Conservation (phyloP, 2,797 vertebrate species). For the Danio choprae region DNA sequence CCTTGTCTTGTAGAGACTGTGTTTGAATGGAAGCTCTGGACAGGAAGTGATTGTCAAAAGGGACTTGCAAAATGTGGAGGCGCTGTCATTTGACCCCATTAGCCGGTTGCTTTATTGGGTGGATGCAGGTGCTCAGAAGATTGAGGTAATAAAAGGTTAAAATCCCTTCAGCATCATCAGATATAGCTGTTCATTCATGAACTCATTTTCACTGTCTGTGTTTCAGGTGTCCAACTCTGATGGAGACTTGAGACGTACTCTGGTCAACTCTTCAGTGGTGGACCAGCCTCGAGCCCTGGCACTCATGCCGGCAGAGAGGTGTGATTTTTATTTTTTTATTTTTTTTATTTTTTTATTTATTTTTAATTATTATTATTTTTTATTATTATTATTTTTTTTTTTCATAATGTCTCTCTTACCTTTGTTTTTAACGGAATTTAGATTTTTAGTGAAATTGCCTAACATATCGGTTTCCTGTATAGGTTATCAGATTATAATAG, state of each 20-base stretch:
- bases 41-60: slow-evolving; percentile 92
- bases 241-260: slow-evolving; percentile 88
- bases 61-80: slow-evolving; percentile 92
- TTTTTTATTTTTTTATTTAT: not conserved
- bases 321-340: not conserved
- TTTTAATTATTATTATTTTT: no score
- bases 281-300: slow-evolving; percentile 92
- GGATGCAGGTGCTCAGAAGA: slow-evolving; percentile 92
- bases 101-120: slow-evolving; percentile 97
- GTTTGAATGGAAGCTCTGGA: slow-evolving; percentile 92
- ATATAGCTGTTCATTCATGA: not conserved
- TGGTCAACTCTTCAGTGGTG: slow-evolving; percentile 90
- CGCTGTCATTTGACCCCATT: slow-evolving; percentile 93
- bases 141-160: slow-evolving; percentile 83
- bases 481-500: no score
- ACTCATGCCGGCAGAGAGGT: slow-evolving; percentile 90
- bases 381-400: no score
- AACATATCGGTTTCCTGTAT: no score
- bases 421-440: no score
- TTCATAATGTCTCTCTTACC: no score
- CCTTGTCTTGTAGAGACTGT: slow-evolving; percentile 81
- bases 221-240: slow-evolving; percentile 93
- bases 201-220: not conserved
- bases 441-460: no score
- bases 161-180: not conserved